Conservation (phyloP, 2,113 vertebrate genomes). For the Catharus minimus region DNA sequence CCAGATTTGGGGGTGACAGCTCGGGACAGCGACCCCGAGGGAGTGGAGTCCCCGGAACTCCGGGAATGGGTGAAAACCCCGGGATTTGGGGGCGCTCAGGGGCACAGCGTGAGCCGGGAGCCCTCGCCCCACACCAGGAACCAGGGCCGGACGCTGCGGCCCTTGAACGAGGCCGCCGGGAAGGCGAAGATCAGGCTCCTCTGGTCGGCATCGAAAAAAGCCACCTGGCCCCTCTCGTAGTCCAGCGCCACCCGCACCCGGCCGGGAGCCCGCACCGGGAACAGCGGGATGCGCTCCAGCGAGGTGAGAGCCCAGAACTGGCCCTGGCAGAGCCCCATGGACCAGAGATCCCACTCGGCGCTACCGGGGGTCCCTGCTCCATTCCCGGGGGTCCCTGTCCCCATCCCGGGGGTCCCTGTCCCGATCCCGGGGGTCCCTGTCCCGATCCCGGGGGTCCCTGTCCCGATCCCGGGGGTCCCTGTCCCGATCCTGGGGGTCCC, state of each 20-base stretch:
- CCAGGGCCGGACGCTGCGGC: not conserved
- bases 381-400: too few species aligned
- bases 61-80: fast-evolving
- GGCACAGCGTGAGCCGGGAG: not conserved
- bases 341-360: not conserved
- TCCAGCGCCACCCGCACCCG: constrained; percentile 3
- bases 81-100: not conserved
- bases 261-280: fast-evolving
- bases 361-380: too few species aligned
- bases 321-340: not conserved
- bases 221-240: not conserved
- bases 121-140: constrained; percentile 34
- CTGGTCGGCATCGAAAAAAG: not conserved
- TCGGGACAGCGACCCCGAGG: fast-evolving
- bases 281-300: not conserved
- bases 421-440: too few species aligned
- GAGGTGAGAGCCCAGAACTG: constrained; percentile 33
- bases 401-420: too few species aligned
- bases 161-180: not conserved
- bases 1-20: not conserved
- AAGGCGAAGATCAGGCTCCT: not conserved
- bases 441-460: too few species aligned
- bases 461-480: too few species aligned
- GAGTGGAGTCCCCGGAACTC: not conserved
- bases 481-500: too few species aligned